Evolutionary conservation across 2,797 vertebrate genomes (phyloP).

Genomic region (Sebastes ruberrimus): DNA sequence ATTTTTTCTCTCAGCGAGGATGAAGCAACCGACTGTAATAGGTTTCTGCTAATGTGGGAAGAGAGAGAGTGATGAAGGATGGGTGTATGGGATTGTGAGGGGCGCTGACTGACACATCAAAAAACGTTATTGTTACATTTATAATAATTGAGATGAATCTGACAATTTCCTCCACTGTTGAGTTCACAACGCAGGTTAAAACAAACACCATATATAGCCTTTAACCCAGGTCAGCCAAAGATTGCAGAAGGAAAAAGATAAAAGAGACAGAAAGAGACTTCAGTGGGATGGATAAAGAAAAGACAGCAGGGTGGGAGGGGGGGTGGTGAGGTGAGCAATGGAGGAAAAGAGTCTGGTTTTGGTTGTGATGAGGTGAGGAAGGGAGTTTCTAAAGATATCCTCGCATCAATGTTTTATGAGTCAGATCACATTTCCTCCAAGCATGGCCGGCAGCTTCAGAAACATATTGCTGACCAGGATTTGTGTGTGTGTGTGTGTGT

Average conservation of each 20-base stretch:
- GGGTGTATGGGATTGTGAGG: not conserved
- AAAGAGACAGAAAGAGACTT: not conserved
- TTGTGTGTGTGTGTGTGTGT: not conserved
- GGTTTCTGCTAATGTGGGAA: slow-evolving; percentile 3
- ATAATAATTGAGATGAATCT: not conserved
- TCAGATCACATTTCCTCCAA: slow-evolving; percentile 71
- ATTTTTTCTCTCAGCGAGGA: not conserved
- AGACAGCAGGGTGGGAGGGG: not conserved
- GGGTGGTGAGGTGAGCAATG: slow-evolving; percentile 15
- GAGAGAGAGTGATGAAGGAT: not conserved
- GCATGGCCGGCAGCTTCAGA: slow-evolving; percentile 52
- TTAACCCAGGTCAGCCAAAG: slow-evolving; percentile 2
- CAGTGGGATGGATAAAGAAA: not conserved
- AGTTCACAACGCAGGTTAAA: not conserved
- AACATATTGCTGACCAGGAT: slow-evolving; percentile 68
- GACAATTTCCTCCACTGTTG: not conserved
- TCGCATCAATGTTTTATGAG: slow-evolving; percentile 78
- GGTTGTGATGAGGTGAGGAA: slow-evolving; percentile 51
- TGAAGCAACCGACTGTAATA: slow-evolving; percentile 37
- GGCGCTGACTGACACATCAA: not conserved
- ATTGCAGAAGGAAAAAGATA: not conserved
- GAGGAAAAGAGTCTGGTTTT: slow-evolving; percentile 19
- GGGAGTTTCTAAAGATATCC: slow-evolving; percentile 77
- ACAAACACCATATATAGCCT: not conserved
- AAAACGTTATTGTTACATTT: not conserved